These are phyloP conservation scores for Anagrus nilaparvatae DNA, from an alignment of 1,140 invertebrate species.

Conservation along the genomic window DNA sequence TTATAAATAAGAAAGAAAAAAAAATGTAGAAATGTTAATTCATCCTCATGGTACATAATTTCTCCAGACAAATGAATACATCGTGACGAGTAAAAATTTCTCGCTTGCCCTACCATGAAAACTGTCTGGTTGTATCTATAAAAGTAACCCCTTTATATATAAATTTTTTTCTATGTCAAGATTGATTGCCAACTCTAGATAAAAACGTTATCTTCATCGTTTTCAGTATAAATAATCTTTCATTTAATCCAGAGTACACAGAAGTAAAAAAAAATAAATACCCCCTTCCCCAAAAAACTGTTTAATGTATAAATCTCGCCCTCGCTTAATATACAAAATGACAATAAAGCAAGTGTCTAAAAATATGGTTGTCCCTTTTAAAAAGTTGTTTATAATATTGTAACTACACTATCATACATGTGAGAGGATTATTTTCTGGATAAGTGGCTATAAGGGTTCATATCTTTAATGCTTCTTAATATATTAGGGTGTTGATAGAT, in stretches of 20 bases:
- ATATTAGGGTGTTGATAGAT: too few species aligned
- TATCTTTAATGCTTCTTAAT: too few species aligned
- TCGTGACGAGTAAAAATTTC: conserved; percentile 40
- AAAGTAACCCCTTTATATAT: conserved; percentile 35
- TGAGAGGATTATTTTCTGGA: conserved; percentile 42
- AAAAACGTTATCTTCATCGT: conserved; percentile 40
- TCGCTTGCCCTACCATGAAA: conserved; percentile 37
- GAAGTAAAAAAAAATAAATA: too few species aligned
- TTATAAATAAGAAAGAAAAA: too few species aligned
- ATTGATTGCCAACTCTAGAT: conserved; percentile 37
- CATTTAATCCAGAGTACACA: conserved; percentile 39
- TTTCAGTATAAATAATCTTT: conserved; percentile 41
- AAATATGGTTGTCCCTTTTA: too few species aligned
- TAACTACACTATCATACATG: too few species aligned
- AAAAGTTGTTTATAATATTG: too few species aligned
- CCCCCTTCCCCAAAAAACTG: too few species aligned
- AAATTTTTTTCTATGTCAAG: conserved; percentile 25
- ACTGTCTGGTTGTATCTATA: conserved; percentile 18
- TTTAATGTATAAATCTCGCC: too few species aligned
- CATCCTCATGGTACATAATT: conserved; percentile 17
- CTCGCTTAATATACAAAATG: too few species aligned
- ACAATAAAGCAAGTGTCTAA: too few species aligned
- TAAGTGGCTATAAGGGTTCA: too few species aligned
- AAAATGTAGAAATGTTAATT: not conserved
- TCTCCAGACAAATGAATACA: conserved; percentile 36